Evolutionary conservation across 2,113 vertebrate genomes (phyloP).

Genomic region (Megalops atlanticus): DNA sequence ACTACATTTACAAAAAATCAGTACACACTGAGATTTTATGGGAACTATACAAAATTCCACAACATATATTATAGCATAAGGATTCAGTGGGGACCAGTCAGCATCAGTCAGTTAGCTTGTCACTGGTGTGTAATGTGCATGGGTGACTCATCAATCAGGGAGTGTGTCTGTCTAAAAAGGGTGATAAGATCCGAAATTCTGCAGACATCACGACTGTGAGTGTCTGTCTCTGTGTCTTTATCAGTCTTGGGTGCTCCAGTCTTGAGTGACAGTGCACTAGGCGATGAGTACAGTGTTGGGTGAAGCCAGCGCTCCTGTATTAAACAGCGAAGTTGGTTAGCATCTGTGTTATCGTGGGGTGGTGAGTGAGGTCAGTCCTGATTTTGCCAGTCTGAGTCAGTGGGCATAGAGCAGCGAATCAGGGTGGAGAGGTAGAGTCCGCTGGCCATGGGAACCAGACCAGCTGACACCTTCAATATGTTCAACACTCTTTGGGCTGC

Average conservation of each 20-base stretch:
- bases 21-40: background rate
- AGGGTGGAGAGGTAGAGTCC: conserved; percentile 66
- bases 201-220: too few species aligned
- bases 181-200: too few species aligned
- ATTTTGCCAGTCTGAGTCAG: conserved; percentile 50
- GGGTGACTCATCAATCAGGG: too few species aligned
- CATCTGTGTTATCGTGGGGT: background rate
- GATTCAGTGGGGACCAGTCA: background rate
- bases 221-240: too few species aligned
- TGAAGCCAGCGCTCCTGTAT: too few species aligned
- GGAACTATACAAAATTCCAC: background rate
- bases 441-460: conserved; percentile 64
- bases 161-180: too few species aligned
- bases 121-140: too few species aligned
- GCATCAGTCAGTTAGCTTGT: too few species aligned
- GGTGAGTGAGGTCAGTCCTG: conserved; percentile 40
- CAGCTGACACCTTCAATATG: conserved; percentile 66
- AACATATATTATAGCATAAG: background rate
- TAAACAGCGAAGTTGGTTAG: too few species aligned
- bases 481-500: conserved; percentile 61
- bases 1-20: background rate
- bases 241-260: too few species aligned
- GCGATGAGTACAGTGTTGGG: too few species aligned
- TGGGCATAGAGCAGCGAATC: conserved; percentile 61
- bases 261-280: too few species aligned